Evolutionary conservation across 2,797 vertebrate genomes (phyloP), one percentile per base, ranked within the genome.

Genomic region (Gobionotothen gibberifrons): DNA sequence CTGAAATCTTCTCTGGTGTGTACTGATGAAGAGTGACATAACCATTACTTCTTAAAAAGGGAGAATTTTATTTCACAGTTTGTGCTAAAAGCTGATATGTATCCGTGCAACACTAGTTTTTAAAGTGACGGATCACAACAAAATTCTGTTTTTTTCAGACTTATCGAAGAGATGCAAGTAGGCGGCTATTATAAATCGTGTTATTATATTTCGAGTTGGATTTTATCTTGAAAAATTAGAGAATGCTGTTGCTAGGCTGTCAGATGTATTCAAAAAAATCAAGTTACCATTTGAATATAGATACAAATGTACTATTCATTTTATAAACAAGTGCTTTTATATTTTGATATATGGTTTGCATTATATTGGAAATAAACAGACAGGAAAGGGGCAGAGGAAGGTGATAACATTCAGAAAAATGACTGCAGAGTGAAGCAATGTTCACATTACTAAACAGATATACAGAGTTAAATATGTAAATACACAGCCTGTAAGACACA

Each of bases 391-490:
- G 32, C 32, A 36, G 32, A 36, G 7, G 8, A 36, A 36, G 7
- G 7, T 36, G 32, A 36, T 36, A 9, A 36, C 32, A 9, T 36
- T 1, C 32, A 36, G 32, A 32, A 32, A 32, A 7, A 32, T 22
- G 22, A 22, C 22, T 3, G 22, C 22, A 22, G 15, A 44, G 14
- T 39, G 19, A 43, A 51, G 39, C 26, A 29, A 56, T 26, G 49
- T 68, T 53, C 17, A 69, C 60, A 39, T 65, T 52, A 64, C 16
- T 39, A 49, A 77, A 81, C 48, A 77, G 40, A 69, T 46, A 62
- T 9, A 66, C 32, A 62, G 52, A 60, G 56, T 59, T 36, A 78
- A 79, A 79, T 26, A 55, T 69, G 72, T 55, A 66, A 84, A 85
- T 57, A 77, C 71, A 67, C 74, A 71, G 68, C 14, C 54, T 64